Conservation (phyloP, 2,113 vertebrate species). For the Ceyx margarethae region DNA sequence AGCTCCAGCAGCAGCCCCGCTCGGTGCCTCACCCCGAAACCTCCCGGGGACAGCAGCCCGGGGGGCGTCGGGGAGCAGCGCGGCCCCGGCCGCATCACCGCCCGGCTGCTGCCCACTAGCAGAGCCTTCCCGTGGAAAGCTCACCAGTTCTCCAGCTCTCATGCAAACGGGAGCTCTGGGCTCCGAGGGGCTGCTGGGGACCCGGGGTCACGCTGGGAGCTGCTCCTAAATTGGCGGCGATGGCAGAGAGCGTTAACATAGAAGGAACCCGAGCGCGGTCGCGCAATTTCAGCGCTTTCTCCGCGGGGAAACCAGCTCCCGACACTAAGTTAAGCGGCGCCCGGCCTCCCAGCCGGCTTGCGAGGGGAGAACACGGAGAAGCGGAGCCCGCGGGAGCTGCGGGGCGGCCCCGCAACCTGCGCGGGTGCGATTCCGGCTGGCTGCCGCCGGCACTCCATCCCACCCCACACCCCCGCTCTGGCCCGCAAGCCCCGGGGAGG, state of each 20-base stretch:
- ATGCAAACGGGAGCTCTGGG: not conserved
- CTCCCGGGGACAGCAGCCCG: not conserved
- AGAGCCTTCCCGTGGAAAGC: not conserved
- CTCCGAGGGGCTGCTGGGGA: not conserved
- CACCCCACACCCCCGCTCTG: too few species aligned
- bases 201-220: not conserved
- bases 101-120: not conserved
- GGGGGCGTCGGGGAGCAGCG: not conserved
- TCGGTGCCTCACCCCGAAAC: not conserved
- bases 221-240: not conserved
- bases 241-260: not conserved
- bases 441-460: not conserved
- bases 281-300: not conserved
- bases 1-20: not conserved
- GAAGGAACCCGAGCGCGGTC: not conserved
- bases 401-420: not conserved
- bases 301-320: not conserved
- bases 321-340: not conserved
- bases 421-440: not conserved
- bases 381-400: not conserved
- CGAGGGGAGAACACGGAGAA: not conserved
- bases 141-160: slow-evolving; percentile 11
- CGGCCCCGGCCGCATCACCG: not conserved
- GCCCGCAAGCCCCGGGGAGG: not conserved
- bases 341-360: not conserved